phyloP scores from a whole-genome alignment of 2,888 invertebrate genomes.

The Agrochola litura region DNA sequence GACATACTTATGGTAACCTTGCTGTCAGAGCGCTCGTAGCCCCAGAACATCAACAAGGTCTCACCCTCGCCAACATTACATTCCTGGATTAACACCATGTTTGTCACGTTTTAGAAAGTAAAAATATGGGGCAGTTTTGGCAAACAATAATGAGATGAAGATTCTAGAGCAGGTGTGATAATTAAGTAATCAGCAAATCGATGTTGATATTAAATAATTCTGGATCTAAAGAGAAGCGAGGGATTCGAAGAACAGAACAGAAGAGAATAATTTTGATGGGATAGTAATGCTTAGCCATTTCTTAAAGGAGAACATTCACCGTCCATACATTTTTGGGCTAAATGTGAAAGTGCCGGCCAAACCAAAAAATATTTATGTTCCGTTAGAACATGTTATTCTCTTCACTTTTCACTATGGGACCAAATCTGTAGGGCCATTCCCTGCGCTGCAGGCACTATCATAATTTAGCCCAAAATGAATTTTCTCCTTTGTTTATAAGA shows the following conservation, averaged over 20 bases:
- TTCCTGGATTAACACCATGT: constrained; percentile 72
- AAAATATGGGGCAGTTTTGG: not conserved
- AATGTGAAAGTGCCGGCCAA: no score
- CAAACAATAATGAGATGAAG: not conserved
- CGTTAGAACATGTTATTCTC: no score
- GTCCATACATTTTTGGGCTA: no score
- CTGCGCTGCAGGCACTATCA: no score
- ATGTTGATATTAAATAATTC: not conserved
- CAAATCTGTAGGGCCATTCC: no score
- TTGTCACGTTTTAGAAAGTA: not conserved
- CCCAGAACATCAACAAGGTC: constrained; percentile 85
- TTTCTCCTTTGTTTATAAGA: not conserved
- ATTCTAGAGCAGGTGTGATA: not conserved
- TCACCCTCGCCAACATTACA: constrained; percentile 83
- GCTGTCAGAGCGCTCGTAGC: constrained; percentile 80
- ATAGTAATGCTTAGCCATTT: not conserved
- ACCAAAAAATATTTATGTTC: no score
- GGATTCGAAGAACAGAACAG: not conserved
- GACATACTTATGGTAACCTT: constrained; percentile 83
- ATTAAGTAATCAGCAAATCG: not conserved
- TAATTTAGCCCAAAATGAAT: no score
- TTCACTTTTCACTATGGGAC: no score
- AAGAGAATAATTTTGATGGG: not conserved
- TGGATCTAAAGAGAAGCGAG: not conserved
- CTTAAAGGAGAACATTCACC: no score